Percentiles rank a stretch among this genome's conserved stretches.
These are phyloP conservation scores for Adela reaumurella DNA, from an alignment of 2,888 invertebrate genomes.

Conservation along the genomic window DNA sequence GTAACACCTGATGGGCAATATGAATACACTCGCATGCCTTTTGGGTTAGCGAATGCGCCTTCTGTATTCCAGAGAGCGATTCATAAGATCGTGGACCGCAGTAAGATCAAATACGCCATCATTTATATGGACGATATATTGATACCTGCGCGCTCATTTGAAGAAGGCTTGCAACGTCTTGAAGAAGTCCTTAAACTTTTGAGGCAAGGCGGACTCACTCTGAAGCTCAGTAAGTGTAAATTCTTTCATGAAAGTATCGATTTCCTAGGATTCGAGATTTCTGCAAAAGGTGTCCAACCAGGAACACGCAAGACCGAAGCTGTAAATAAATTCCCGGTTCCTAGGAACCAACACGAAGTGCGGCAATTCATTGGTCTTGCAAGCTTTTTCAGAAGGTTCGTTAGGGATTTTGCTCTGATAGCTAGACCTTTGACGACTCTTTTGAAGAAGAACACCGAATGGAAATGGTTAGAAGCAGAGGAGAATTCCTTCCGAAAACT, in stretches of 20 bases:
- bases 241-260: conserved; percentile 14
- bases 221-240: conserved; percentile 16
- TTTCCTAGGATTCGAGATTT: conserved; percentile 14
- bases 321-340: conserved; percentile 11
- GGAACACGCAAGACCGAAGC: conserved; percentile 12
- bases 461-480: conserved; percentile 14
- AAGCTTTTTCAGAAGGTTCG: conserved; percentile 14
- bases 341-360: conserved; percentile 11
- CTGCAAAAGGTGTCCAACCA: conserved; percentile 11
- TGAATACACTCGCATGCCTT: conserved; percentile 25
- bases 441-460: conserved; percentile 10
- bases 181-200: conserved; percentile 11
- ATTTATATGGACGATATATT: too few relatives aligned
- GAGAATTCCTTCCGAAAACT: conserved; percentile 11
- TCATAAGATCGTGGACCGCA: conserved; percentile 14
- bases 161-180: conserved; percentile 12
- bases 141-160: conserved; percentile 11
- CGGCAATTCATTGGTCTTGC: conserved; percentile 13
- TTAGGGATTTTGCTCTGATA: conserved; percentile 12
- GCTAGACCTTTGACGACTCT: conserved; percentile 13
- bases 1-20: conserved; percentile 25
- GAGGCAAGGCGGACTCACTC: conserved; percentile 10
- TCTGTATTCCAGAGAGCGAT: conserved; percentile 23
- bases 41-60: conserved; percentile 26
- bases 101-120: conserved; percentile 10